Conservation (phyloP, 1,140 invertebrate species). For the Propsilocerus akamusi region DNA sequence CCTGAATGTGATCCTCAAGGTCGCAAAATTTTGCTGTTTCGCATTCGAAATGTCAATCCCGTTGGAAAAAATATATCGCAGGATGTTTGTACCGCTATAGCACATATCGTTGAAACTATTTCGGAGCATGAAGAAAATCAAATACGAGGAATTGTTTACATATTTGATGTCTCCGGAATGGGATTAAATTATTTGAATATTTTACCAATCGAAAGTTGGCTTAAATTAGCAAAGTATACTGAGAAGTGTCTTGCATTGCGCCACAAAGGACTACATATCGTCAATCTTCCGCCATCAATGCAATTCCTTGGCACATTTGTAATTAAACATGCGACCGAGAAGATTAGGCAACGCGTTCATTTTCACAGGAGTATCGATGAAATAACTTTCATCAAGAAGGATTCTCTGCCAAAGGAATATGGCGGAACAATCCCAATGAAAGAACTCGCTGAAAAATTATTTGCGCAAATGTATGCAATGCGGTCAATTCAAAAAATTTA, state of each 20-base stretch:
- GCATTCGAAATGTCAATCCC: background rate
- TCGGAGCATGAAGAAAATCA: constrained; percentile 70
- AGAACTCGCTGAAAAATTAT: too few species aligned
- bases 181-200: constrained; percentile 53
- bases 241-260: constrained; percentile 66
- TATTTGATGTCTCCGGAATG: constrained; percentile 51
- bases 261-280: constrained; percentile 63
- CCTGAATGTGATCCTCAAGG: too few species aligned
- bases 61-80: background rate
- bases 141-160: constrained; percentile 50
- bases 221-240: constrained; percentile 8
- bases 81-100: background rate
- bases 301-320: constrained; percentile 65
- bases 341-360: constrained; percentile 54
- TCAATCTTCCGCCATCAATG: constrained; percentile 54
- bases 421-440: too few species aligned
- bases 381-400: constrained; percentile 29
- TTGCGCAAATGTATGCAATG: too few species aligned
- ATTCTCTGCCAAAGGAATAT: constrained; percentile 59
- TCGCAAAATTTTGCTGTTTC: background rate
- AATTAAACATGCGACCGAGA: constrained; percentile 60
- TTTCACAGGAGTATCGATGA: constrained; percentile 41
- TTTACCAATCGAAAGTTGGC: constrained; percentile 34
- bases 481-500: too few species aligned
- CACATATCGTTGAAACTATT: constrained; percentile 34